These are phyloP conservation scores for Polydesmus complanatus DNA, from an alignment of 2,888 invertebrate genomes.

Conservation along the genomic window DNA sequence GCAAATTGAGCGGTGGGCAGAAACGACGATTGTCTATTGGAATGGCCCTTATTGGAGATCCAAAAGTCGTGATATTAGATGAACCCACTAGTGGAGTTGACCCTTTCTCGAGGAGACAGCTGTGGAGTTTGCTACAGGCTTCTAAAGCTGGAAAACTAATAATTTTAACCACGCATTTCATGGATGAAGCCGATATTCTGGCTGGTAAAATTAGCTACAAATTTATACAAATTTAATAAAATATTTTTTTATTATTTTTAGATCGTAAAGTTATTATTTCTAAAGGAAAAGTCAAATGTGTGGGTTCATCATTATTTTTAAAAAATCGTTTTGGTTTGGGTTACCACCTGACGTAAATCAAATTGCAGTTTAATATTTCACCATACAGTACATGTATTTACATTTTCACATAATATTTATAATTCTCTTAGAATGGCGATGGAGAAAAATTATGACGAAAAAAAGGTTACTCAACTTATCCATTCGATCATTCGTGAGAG, in stretches of 20 bases:
- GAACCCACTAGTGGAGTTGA: conserved; percentile 78
- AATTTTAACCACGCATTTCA: conserved; percentile 70
- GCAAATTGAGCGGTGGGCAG: conserved; percentile 70
- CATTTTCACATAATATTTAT: too few species aligned
- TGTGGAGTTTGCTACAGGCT: conserved; percentile 66
- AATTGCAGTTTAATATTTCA: not conserved
- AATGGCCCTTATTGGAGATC: conserved; percentile 73
- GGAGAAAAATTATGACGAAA: conserved; percentile 47
- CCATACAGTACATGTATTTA: not conserved
- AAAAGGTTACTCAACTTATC: conserved; percentile 54
- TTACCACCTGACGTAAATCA: conserved; percentile 58
- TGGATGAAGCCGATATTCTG: conserved; percentile 78
- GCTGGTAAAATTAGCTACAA: conserved; percentile 36
- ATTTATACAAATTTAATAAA: not conserved
- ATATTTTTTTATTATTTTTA: conserved; percentile 17
- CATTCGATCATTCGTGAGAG: conserved; percentile 55
- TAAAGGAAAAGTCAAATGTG: conserved; percentile 62
- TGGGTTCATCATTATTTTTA: conserved; percentile 68
- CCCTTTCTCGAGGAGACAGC: conserved; percentile 63
- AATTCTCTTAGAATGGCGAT: conserved; percentile 46
- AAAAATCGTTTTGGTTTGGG: conserved; percentile 80
- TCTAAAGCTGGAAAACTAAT: conserved; percentile 54
- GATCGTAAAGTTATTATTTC: conserved; percentile 76
- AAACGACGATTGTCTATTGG: conserved; percentile 65
- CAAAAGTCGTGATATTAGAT: conserved; percentile 71